phyloP scores from a whole-genome alignment of 2,888 invertebrate genomes.

The Acleris literana region DNA sequence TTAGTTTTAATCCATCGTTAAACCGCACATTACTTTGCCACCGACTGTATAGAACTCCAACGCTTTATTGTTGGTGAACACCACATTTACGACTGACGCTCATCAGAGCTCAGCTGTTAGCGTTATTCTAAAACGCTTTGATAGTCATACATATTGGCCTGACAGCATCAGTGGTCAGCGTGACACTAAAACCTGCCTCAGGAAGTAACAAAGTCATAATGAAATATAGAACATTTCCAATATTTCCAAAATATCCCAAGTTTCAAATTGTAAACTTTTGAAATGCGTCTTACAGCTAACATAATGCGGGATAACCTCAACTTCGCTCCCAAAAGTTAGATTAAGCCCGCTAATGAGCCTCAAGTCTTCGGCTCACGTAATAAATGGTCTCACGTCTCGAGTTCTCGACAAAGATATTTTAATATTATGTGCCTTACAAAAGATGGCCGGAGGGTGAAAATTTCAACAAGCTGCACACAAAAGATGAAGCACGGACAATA shows the following conservation, averaged over 20 bases:
- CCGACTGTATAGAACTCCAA: no score
- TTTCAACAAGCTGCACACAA: constrained; percentile 10
- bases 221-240: neutral
- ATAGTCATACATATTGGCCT: no score
- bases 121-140: no score
- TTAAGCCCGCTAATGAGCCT: constrained; percentile 28
- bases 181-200: no score
- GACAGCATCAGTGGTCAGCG: no score
- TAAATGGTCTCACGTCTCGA: constrained; percentile 31
- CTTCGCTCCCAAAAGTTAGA: constrained; percentile 28
- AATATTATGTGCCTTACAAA: constrained; percentile 27
- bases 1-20: no score
- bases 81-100: no score
- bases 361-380: constrained; percentile 26
- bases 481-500: constrained; percentile 14
- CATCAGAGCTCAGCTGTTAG: no score
- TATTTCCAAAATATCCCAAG: neutral
- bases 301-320: constrained; percentile 8
- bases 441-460: neutral
- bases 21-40: no score
- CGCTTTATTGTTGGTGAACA: no score
- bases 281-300: constrained; percentile 6
- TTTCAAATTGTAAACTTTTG: neutral
- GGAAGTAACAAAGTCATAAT: no score
- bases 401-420: constrained; percentile 15